Conservation (phyloP, 2,888 invertebrate species). For the Lymantria monacha region DNA sequence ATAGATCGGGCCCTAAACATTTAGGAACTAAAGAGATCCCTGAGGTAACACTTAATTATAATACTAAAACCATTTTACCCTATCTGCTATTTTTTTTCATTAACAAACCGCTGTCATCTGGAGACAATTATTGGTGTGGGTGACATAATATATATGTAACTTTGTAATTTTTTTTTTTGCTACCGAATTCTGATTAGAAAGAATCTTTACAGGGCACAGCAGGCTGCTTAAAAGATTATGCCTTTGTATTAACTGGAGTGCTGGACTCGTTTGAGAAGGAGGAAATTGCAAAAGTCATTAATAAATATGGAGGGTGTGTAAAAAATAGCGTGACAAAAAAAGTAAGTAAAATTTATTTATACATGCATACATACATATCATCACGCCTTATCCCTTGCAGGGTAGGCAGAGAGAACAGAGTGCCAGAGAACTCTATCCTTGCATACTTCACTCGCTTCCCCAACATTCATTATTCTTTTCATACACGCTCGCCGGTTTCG, state of each 20-base stretch:
- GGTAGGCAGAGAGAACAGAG: no score
- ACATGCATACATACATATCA: no score
- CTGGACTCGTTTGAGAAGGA: conserved; percentile 93
- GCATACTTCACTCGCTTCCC: no score
- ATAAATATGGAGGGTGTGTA: conserved; percentile 90
- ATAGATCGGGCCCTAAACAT: conserved; percentile 90
- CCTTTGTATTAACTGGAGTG: conserved; percentile 92
- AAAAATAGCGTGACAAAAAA: conserved; percentile 89
- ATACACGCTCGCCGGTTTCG: no score
- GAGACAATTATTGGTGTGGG: no score
- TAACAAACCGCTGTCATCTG: no score
- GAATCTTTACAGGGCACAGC: conserved; percentile 82
- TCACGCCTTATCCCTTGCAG: no score
- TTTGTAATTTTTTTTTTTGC: no score
- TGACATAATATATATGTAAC: no score
- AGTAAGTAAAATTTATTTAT: conserved; percentile 58
- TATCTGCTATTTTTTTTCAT: no score
- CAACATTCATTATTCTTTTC: no score
- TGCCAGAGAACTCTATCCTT: no score
- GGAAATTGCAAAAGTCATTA: conserved; percentile 87
- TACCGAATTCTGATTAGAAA: neutral
- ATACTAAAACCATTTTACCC: neutral
- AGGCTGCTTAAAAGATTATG: conserved; percentile 86
- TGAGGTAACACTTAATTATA: conserved; percentile 77
- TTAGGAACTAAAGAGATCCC: conserved; percentile 93